A percentile compares a stretch with the other conserved stretches of the same genome.
phyloP scores from a whole-genome alignment of 1,140 invertebrate genomes.

The Cydia strobilella region DNA sequence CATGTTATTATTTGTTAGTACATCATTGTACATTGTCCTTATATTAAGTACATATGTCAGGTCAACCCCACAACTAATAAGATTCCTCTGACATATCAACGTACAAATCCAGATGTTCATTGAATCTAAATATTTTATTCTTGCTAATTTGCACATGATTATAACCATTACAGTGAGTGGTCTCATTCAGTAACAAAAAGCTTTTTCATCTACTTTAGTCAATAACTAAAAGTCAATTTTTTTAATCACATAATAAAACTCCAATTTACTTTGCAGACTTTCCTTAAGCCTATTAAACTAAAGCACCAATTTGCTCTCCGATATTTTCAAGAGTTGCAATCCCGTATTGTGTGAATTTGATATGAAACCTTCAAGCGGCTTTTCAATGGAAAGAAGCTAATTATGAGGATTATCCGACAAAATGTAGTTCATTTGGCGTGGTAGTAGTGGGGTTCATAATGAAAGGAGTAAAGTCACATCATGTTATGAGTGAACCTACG shows the following conservation, averaged over 20 bases:
- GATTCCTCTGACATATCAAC: too few relatives aligned
- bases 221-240: background rate
- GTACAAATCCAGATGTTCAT: too few relatives aligned
- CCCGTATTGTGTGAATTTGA: slow-evolving; percentile 25
- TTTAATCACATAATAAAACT: slow-evolving; percentile 8
- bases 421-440: background rate
- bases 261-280: slow-evolving; percentile 15
- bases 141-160: too few relatives aligned
- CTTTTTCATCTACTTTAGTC: background rate
- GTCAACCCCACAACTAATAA: too few relatives aligned
- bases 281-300: slow-evolving; percentile 20
- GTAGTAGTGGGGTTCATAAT: background rate
- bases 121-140: too few relatives aligned
- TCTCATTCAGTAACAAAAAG: too few relatives aligned
- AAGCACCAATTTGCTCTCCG: slow-evolving; percentile 27
- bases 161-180: too few relatives aligned
- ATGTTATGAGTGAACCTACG: too few relatives aligned
- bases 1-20: too few relatives aligned
- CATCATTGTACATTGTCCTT: too few relatives aligned
- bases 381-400: slow-evolving; percentile 18
- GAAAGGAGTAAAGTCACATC: too few relatives aligned
- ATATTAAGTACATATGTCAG: too few relatives aligned
- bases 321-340: slow-evolving; percentile 18
- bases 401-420: slow-evolving; percentile 14
- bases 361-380: slow-evolving; percentile 20